Conservation (phyloP, 2,113 vertebrate genomes). For the Microcebus jonahi region DNA sequence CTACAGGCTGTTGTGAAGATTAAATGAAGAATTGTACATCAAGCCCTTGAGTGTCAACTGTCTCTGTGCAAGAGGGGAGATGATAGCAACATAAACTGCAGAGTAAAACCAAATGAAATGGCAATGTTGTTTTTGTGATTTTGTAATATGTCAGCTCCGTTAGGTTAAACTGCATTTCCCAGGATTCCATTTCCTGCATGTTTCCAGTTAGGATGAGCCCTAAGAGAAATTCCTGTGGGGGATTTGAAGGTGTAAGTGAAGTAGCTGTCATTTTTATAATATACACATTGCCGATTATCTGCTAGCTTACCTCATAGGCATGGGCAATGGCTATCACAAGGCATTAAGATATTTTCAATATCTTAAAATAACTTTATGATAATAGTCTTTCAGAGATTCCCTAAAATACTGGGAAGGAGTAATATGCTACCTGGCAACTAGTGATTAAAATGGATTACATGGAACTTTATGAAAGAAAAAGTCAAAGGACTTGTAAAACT, state of each 20-base stretch:
- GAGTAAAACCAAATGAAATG: not conserved
- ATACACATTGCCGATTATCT: not conserved
- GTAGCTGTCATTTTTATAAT: not conserved
- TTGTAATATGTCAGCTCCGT: not conserved
- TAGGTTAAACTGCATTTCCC: not conserved
- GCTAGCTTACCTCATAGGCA: not conserved
- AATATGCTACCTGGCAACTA: not conserved
- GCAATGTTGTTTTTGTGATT: not conserved
- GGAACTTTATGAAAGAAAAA: not conserved
- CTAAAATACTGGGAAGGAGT: conserved; percentile 35
- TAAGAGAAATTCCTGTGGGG: not conserved
- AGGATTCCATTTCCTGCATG: not conserved
- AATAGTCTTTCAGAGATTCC: not conserved
- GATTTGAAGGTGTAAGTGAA: not conserved
- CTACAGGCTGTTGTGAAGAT: not conserved
- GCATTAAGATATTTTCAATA: not conserved
- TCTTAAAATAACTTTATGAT: conserved; percentile 47
- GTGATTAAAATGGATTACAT: not conserved
- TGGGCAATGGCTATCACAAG: not conserved
- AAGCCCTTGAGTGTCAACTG: not conserved
- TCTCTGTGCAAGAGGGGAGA: not conserved
- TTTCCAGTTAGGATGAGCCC: not conserved
- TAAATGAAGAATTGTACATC: not conserved
- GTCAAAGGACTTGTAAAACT: not conserved
- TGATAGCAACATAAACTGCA: not conserved